Base-by-base conservation (phyloP, 2,888 invertebrate species). In the Lampropteryx suffumata region DNA sequence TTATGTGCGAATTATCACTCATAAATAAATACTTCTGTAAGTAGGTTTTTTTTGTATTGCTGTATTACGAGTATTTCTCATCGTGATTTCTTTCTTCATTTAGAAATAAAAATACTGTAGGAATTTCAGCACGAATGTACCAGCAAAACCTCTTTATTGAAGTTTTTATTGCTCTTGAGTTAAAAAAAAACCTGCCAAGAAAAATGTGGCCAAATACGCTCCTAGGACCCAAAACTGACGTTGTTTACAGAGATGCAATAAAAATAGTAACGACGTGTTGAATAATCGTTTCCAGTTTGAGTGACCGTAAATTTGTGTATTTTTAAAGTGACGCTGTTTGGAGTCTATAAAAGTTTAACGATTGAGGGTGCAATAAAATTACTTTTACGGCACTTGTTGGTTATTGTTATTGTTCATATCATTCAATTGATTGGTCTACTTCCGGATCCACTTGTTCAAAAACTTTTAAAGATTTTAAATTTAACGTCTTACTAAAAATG, bases 231-330 rank as follows among this genome's bases (percentile, higher is more conserved):
- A 73, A 83, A 24, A 82, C 79, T 79, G 80, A 83, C 79, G 83
- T 70, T 87, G 84, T 86, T 86, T 86, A 86, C 82, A 84, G 82
- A 82, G 72, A 62, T 66, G 79, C 77, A 85, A 87, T 89, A 89
- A 90, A 62, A 89, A 86, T 83, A 78, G 84, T 88, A 83, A 90
- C 88, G 87, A 90, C 78, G 87, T 90, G 89, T 88, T 86, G 86
- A 88, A 86, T 89, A 86, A 89, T 88, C 86, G 84, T 81, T 83
- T 73, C 81, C 82, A 75, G 80, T 84, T 81, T 82, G 87, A 88
- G 85, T 88, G 87, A 87, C 86, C 85, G 79, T 89, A 89, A 88
- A 90, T 88, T 88, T 88, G 86, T 88, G 77, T 85, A 85, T 88
- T 90, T 88, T 89, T 84, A 86, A 88, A 87, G 88, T 85, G 82